A percentile compares a stretch with the other conserved stretches of the same genome.
Conservation (phyloP, 2,797 vertebrate genomes). For the Hapalemur alaotrensis region DNA sequence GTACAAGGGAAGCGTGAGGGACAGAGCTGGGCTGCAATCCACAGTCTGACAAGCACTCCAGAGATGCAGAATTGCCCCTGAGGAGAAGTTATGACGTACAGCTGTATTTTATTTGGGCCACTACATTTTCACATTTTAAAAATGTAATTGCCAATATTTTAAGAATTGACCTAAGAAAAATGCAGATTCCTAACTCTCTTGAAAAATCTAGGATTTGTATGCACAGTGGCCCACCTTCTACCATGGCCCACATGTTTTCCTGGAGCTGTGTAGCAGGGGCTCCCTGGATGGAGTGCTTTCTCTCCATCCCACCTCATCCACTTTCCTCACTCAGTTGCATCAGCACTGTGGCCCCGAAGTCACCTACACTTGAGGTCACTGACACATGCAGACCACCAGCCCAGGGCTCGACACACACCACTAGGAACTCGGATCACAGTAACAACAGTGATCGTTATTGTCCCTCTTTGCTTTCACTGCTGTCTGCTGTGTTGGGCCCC, state of each 20-base stretch:
- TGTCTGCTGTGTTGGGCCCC: background rate
- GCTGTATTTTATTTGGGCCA: background rate
- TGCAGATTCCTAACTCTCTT: background rate
- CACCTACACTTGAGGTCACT: background rate
- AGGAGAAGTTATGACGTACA: too few relatives aligned
- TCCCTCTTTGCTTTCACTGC: background rate
- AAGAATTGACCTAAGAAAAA: background rate
- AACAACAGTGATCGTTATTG: too few relatives aligned
- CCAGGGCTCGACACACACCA: too few relatives aligned
- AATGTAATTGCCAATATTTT: background rate
- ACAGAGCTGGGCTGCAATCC: accelerated
- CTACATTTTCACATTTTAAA: background rate
- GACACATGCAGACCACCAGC: too few relatives aligned
- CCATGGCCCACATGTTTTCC: background rate
- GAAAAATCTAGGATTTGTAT: background rate
- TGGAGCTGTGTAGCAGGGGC: accelerated
- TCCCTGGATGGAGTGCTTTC: accelerated
- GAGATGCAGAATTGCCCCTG: background rate
- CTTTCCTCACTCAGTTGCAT: accelerated
- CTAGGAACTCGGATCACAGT: background rate
- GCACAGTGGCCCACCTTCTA: background rate
- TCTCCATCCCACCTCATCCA: accelerated
- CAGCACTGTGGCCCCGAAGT: accelerated
- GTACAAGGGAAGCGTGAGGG: background rate
- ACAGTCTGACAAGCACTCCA: background rate